phyloP scores from a whole-genome alignment of 2,888 invertebrate genomes.

The Drosophila fungiperda region DNA sequence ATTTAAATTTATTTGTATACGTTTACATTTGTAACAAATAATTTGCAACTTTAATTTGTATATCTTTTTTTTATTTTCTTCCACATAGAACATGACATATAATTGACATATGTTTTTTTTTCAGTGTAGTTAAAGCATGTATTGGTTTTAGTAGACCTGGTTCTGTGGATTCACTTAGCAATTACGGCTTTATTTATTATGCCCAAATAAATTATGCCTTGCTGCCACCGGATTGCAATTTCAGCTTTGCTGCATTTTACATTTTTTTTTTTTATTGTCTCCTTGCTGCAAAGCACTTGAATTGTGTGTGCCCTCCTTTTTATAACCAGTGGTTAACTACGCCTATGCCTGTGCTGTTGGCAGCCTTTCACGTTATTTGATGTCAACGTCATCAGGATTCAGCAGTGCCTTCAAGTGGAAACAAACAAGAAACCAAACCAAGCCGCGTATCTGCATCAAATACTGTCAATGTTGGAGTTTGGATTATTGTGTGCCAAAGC shows the following conservation, averaged over 20 bases:
- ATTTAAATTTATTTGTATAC: background rate
- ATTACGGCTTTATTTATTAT: constrained; percentile 81
- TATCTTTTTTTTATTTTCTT: background rate
- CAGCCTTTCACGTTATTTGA: constrained; percentile 10
- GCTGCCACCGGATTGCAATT: constrained; percentile 72
- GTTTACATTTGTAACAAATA: background rate
- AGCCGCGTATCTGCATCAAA: background rate
- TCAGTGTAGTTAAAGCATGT: constrained; percentile 2
- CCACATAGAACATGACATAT: background rate
- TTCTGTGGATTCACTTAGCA: constrained; percentile 69
- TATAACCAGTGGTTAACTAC: background rate
- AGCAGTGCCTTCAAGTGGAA: constrained; percentile 34
- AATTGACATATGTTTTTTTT: background rate
- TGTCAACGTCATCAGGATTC: constrained; percentile 41
- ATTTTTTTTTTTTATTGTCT: background rate
- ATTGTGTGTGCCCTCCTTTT: background rate
- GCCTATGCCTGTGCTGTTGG: background rate
- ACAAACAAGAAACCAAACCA: constrained; percentile 12
- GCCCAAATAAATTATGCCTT: constrained; percentile 82
- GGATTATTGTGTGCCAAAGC: constrained; percentile 6
- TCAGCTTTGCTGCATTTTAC: constrained; percentile 69
- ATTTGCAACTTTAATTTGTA: background rate
- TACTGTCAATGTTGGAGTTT: background rate
- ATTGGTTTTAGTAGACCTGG: constrained; percentile 14
- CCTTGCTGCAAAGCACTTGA: constrained; percentile 7